Base-by-base conservation (phyloP, 2,797 vertebrate species). In the Gymnoscopelus braueri region DNA sequence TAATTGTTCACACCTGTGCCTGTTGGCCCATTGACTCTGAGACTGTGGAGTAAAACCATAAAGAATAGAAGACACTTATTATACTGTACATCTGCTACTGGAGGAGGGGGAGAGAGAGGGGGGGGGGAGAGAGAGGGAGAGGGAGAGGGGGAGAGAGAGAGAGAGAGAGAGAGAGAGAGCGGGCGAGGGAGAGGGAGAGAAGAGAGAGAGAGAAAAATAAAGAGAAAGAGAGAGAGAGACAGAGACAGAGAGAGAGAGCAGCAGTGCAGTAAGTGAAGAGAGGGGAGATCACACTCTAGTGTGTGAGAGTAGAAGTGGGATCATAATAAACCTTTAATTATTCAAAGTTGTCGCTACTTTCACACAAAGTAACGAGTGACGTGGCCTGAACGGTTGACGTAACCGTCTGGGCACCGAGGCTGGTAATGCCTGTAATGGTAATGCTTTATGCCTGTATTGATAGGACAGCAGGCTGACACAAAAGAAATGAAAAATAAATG, bases 1-100 rank as follows among this genome's bases (percentile, higher is more conserved):
- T 90, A 89, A 92, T 87, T 88, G 85, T 81, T 87, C 85, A 83
- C 86, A 93, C 85, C 89, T 93, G 87, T 87, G 90, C 76, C 85
- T 81, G 83, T 52, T 56, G 64, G 73, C 78, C 83, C 67, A 74
- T 82, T 77, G 72, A 74, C 67, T 87, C 90, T 77, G 67, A 83
- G 65, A 85, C 82, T 85, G 56, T 13, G 39, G 65, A 50, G 26
- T 4, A 29, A 66, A 81, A 82, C 48, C 19, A 78, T 82, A 85
- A 88, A 88, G 66, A 82, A 70, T 69, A 75, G 61, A 72, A 2
- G 26, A 29, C 26, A 29, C 26, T 4, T 29, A 3, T 29, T 29
- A 29, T 29, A 29, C 26, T 4, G 2, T 29, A 29, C 26, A 29
- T 29, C 26, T 29, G 26, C 26, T 29, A 4, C 26, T 29, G 44